Base-by-base conservation (phyloP, 2,113 vertebrate genomes). In the Mormoops blainvillei region DNA sequence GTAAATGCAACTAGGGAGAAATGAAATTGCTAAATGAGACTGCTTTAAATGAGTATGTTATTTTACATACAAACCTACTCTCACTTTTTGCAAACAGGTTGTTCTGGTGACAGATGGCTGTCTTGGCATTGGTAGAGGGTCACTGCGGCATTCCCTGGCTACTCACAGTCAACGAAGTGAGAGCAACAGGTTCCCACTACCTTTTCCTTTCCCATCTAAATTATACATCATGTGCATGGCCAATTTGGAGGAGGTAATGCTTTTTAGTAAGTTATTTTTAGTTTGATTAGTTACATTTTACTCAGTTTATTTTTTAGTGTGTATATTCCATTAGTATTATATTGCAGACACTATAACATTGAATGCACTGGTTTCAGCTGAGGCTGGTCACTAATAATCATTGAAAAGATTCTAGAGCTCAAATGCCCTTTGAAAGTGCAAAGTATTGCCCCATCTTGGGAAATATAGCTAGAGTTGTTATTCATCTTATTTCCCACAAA, bases 31-130 rank as follows among this genome's bases (percentile, higher is more conserved):
- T 67, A 19, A 85, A 7, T 77, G 58, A 41, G 73, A 54, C 45
- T 87, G 54, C 45, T 81, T 77, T 87, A 61, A 80, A 68, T 76
- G 1, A 87, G 45, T 33, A 20, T 90, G 33, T 36, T 16, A 3
- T 20, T 50, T 89, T 68, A 63, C 22, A 20, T 2, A 88, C 24
- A 93, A 56, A 0, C 45, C n/a, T n/a, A 19, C 56, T 86, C 13
- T 82, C 76, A 86, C 80, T 96, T 97, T 78, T 97, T 12, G 0
- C 65, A 93, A 48, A 65, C 93, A 99, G 99, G 98, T 99, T 95
- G 99, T 99, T 89, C 99, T 99, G 28, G 99, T 99, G 92, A 99
- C 99, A 0, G 99, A 99, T 20, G 99, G 99, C 92, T 99, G 99
- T 93, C 97, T 99, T 84, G 99, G 99, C 31, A 99, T 99, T 58